Evolutionary conservation across 2,113 vertebrate species (phyloP).

Genomic region (Gorsachius goisagi): DNA sequence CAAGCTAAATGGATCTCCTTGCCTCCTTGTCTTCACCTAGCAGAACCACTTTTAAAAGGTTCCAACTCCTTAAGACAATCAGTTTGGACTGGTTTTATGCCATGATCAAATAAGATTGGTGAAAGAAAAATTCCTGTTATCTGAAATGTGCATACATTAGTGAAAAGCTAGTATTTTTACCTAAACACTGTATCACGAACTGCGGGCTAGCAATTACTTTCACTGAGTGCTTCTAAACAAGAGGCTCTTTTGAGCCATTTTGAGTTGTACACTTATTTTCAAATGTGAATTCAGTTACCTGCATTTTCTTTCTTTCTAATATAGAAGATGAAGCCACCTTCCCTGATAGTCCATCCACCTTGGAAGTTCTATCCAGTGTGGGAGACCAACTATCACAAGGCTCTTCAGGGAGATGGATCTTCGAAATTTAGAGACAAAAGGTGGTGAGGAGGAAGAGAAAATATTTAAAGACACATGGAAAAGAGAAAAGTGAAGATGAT

Average conservation of each 20-base stretch:
- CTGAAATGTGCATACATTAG: not conserved
- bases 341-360: not conserved
- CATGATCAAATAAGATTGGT: not conserved
- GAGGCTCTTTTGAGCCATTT: not conserved
- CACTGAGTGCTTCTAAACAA: not conserved
- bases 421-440: conserved; percentile 8
- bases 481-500: not conserved
- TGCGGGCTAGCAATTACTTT: not conserved
- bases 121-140: not conserved
- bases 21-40: not conserved
- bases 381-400: not conserved
- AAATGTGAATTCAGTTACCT: conserved; percentile 9
- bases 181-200: not conserved
- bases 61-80: not conserved
- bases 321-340: not conserved
- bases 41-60: not conserved
- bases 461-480: not conserved
- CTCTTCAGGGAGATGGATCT: not conserved
- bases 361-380: not conserved
- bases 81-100: not conserved
- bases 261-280: not conserved
- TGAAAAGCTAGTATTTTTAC: not conserved
- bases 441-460: not conserved
- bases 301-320: conserved; percentile 55
- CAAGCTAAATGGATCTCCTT: not conserved